These are phyloP conservation scores for Willowsia nigromaculata DNA, from an alignment of 2,888 invertebrate species.

Conservation along the genomic window DNA sequence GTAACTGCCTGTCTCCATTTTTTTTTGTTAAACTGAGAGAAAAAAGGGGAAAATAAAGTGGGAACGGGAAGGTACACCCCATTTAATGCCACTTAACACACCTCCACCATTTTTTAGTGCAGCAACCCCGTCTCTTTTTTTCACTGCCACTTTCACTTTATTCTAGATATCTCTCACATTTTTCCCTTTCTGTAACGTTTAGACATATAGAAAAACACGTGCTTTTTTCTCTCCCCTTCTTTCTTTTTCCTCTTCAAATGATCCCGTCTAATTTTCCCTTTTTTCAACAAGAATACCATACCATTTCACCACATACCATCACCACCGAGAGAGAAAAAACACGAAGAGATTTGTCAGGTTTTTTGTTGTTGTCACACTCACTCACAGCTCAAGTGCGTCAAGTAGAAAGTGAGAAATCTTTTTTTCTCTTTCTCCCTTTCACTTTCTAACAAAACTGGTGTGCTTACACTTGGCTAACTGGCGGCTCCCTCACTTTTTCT, in stretches of 20 bases:
- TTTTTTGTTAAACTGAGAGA: neutral
- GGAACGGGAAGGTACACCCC: conserved; percentile 11
- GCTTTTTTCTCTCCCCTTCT: conserved; percentile 46
- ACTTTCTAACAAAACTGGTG: neutral
- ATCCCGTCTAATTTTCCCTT: conserved; percentile 36
- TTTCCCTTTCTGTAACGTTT: conserved; percentile 53
- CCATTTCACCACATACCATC: conserved; percentile 51
- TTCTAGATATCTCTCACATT: conserved; percentile 8
- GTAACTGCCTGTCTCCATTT: neutral
- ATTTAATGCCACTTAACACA: conserved; percentile 41
- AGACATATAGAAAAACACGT: conserved; percentile 45
- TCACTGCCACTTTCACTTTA: neutral
- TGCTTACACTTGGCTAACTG: neutral
- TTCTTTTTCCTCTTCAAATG: conserved; percentile 21
- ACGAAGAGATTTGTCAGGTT: conserved; percentile 59
- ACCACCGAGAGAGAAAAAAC: conserved; percentile 18
- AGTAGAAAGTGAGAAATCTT: neutral
- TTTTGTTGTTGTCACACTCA: conserved; percentile 55
- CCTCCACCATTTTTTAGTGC: conserved; percentile 15
- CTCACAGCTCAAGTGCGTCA: conserved; percentile 15
- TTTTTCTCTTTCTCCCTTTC: conserved; percentile 34
- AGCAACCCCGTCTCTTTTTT: conserved; percentile 1
- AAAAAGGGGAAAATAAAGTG: conserved; percentile 21
- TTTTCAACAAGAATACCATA: conserved; percentile 11
- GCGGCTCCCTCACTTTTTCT: conserved; percentile 29